Conservation (phyloP, 2,888 invertebrate genomes). For the Himalopsyche kuldschensis region DNA sequence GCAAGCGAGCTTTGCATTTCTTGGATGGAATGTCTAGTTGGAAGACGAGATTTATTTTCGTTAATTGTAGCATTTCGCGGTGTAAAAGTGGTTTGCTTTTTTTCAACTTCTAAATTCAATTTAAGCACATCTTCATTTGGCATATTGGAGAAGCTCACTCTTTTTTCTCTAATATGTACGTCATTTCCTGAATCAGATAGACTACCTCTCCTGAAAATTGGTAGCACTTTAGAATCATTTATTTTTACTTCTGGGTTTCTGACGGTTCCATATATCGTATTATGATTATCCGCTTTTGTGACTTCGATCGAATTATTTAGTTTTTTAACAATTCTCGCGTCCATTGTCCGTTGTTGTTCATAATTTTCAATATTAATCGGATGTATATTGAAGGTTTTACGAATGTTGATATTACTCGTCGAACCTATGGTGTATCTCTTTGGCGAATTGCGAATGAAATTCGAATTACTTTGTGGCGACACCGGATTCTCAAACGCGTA, state of each 20-base stretch:
- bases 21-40: background rate
- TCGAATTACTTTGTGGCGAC: constrained; percentile 35
- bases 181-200: constrained; percentile 48
- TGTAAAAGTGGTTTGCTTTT: background rate
- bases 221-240: constrained; percentile 40
- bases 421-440: constrained; percentile 43
- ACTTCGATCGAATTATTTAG: background rate
- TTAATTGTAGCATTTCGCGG: background rate
- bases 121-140: constrained; percentile 28
- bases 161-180: constrained; percentile 49
- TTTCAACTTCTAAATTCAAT: background rate
- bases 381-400: background rate
- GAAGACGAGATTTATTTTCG: background rate
- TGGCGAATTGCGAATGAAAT: constrained; percentile 43
- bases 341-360: background rate
- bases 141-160: constrained; percentile 57
- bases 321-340: background rate
- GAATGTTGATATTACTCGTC: constrained; percentile 34
- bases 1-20: background rate
- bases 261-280: background rate
- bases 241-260: background rate
- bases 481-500: background rate
- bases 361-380: background rate
- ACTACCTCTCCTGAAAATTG: constrained; percentile 60
- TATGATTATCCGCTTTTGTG: background rate